phyloP scores from a whole-genome alignment of 92 coral and sea anemone species.

The Ricordea florida region DNA sequence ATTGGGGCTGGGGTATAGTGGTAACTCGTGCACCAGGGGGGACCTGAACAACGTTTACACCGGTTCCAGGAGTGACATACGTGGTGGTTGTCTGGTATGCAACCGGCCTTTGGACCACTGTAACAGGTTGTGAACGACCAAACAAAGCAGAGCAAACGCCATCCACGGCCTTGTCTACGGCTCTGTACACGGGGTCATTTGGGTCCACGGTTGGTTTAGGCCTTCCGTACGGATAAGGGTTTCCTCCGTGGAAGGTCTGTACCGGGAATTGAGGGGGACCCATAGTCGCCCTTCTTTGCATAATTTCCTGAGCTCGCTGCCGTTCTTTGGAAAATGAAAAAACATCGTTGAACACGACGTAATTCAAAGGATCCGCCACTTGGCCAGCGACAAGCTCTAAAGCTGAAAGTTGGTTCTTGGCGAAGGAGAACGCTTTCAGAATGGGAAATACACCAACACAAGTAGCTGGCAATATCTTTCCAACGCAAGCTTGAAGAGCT shows the following conservation, averaged over 20 bases:
- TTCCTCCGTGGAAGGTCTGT: too few relatives aligned
- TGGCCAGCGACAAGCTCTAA: conserved; percentile 65
- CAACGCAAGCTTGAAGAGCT: conserved; percentile 71
- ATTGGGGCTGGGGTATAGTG: background rate
- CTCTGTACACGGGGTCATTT: conserved; percentile 63
- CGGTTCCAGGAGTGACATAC: conserved; percentile 16
- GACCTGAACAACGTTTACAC: conserved; percentile 11
- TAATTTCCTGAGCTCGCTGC: conserved; percentile 58
- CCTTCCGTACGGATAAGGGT: conserved; percentile 85
- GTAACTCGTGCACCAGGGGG: conserved; percentile 39
- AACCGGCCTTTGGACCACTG: conserved; percentile 39
- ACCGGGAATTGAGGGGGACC: conserved; percentile 71
- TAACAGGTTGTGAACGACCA: conserved; percentile 60
- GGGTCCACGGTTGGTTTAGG: conserved; percentile 72
- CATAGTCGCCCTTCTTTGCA: conserved; percentile 73
- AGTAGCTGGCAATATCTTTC: conserved; percentile 83
- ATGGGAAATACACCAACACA: conserved; percentile 70
- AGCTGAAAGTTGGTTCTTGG: conserved; percentile 69
- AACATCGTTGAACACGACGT: conserved; percentile 62
- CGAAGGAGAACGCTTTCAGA: conserved; percentile 66
- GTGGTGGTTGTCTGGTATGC: conserved; percentile 62
- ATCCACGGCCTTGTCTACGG: conserved; percentile 66
- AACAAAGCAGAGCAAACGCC: conserved; percentile 57
- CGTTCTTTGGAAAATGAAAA: conserved; percentile 67
- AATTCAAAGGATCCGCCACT: conserved; percentile 78